Evolutionary conservation across 2,113 vertebrate species (phyloP).

Genomic region (Bufo bufo): DNA sequence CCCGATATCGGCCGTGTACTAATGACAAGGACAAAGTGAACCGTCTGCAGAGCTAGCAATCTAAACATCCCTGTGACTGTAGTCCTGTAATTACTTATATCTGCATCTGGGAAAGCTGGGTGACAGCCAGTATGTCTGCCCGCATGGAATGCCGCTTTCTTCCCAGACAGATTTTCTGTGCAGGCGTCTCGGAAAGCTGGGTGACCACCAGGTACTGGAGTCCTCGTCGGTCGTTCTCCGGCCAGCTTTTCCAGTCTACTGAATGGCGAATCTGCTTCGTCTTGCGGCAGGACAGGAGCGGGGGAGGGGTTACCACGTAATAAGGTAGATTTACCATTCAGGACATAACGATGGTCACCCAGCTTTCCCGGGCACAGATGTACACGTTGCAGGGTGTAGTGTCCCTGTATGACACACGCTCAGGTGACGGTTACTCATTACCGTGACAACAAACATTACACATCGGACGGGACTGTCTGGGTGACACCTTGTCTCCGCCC

Average conservation of each 20-base stretch:
- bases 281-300: too few relatives aligned
- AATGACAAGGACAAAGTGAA: background rate
- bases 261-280: too few relatives aligned
- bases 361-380: background rate
- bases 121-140: background rate
- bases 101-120: background rate
- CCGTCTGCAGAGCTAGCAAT: background rate
- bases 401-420: too few relatives aligned
- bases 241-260: too few relatives aligned
- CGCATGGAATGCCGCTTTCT: too few relatives aligned
- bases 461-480: background rate
- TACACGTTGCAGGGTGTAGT: too few relatives aligned
- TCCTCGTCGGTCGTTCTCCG: too few relatives aligned
- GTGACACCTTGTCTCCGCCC: background rate
- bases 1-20: too few relatives aligned
- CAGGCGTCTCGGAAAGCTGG: constrained; percentile 2
- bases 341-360: background rate
- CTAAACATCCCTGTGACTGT: background rate
- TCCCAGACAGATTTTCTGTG: background rate
- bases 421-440: background rate
- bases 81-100: background rate
- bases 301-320: too few relatives aligned
- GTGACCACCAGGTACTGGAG: background rate
- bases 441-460: constrained; percentile 5
- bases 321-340: too few relatives aligned